These are phyloP conservation scores for Sarotherodon lohbergeri DNA, from an alignment of 2,113 vertebrate species.

Conservation along the genomic window DNA sequence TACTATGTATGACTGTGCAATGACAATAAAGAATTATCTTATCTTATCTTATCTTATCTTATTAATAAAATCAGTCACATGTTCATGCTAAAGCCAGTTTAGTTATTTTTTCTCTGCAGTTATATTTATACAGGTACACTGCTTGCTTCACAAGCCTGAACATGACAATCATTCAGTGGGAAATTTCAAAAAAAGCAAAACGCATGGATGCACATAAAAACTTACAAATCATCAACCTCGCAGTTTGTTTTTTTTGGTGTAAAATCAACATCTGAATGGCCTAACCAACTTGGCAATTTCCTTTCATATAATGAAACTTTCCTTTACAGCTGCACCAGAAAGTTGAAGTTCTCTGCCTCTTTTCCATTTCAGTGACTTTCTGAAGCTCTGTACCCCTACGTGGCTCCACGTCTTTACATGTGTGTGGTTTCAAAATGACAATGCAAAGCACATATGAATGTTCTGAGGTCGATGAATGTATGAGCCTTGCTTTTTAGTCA, in stretches of 20 bases:
- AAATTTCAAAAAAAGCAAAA: neutral
- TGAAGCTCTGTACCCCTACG: neutral
- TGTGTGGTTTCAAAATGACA: neutral
- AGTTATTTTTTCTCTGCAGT: neutral
- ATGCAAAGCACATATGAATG: neutral
- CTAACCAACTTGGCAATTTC: neutral
- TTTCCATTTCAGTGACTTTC: neutral
- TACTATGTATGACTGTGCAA: too few species aligned
- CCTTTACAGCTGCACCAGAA: neutral
- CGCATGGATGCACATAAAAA: neutral
- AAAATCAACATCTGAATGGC: neutral
- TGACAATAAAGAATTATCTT: too few species aligned
- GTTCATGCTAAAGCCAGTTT: neutral
- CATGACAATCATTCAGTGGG: neutral
- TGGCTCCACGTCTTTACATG: neutral
- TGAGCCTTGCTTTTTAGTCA: neutral
- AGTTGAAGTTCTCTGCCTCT: neutral
- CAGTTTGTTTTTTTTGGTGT: fast-evolving
- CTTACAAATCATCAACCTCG: neutral
- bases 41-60: too few species aligned
- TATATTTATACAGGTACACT: neutral
- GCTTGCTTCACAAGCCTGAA: fast-evolving
- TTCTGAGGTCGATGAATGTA: neutral
- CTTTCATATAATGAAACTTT: neutral
- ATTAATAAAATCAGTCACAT: neutral